Percentiles rank a stretch among this genome's conserved stretches.
phyloP scores from a whole-genome alignment of 2,797 vertebrate species.

The Oreochromis mossambicus region DNA sequence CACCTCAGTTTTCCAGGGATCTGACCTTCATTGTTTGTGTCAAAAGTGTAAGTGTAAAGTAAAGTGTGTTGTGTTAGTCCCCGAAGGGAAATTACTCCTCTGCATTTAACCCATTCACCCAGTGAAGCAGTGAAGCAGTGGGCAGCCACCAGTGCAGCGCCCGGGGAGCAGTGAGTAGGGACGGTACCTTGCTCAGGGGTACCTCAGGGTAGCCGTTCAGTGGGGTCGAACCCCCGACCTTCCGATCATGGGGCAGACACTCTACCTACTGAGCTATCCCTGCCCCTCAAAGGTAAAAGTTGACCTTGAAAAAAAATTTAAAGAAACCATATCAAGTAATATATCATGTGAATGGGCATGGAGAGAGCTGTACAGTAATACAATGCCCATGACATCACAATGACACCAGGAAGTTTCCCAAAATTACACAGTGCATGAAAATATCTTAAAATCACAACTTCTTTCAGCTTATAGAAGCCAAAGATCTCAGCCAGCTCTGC shows the following conservation, averaged over 20 bases:
- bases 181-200: too few relatives aligned
- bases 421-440: not conserved
- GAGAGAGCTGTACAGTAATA: not conserved
- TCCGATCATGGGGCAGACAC: too few relatives aligned
- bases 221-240: too few relatives aligned
- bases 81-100: too few relatives aligned
- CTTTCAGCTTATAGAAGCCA: not conserved
- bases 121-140: too few relatives aligned
- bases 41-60: too few relatives aligned
- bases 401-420: not conserved
- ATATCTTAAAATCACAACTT: not conserved
- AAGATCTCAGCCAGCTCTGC: not conserved
- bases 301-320: not conserved
- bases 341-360: not conserved
- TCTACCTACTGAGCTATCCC: too few relatives aligned
- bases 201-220: too few relatives aligned
- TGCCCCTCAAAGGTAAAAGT: not conserved
- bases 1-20: not conserved
- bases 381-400: not conserved
- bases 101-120: too few relatives aligned
- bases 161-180: too few relatives aligned
- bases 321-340: not conserved
- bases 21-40: not conserved
- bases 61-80: too few relatives aligned
- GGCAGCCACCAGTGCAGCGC: too few relatives aligned